Evolutionary conservation across 2,797 vertebrate species (phyloP).

Genomic region (Sebastes matsubarae): DNA sequence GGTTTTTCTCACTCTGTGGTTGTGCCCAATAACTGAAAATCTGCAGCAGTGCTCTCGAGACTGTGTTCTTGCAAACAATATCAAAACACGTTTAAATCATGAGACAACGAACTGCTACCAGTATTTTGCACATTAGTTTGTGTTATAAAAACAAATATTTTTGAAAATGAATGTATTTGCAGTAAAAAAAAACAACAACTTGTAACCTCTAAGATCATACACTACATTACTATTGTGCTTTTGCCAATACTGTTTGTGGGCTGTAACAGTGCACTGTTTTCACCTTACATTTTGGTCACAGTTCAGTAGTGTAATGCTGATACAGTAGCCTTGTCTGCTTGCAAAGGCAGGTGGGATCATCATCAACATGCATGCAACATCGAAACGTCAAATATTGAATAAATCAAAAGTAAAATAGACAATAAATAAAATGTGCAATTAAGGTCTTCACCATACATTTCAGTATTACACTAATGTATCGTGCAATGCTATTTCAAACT

Average conservation of each 20-base stretch:
- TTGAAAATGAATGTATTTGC: background rate
- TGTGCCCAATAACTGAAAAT: no score
- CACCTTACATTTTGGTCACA: background rate
- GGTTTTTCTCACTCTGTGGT: no score
- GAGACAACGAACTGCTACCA: no score
- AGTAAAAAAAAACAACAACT: accelerated
- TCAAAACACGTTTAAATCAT: background rate
- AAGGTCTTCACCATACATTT: background rate
- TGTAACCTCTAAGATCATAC: background rate
- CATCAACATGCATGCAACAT: background rate
- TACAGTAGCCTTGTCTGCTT: background rate
- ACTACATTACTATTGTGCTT: background rate
- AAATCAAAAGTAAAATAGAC: background rate
- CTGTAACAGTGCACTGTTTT: background rate
- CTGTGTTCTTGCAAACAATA: background rate
- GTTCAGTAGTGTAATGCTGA: background rate
- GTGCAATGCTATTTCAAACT: background rate
- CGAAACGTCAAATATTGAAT: background rate
- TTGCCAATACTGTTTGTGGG: background rate
- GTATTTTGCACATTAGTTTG: no score
- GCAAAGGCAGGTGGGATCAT: background rate
- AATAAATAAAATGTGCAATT: background rate
- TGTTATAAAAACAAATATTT: no score
- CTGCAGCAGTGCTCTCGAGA: no score
- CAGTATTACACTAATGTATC: background rate